phyloP scores from a whole-genome alignment of 2,797 vertebrate species.

The Coregonus sp. region DNA sequence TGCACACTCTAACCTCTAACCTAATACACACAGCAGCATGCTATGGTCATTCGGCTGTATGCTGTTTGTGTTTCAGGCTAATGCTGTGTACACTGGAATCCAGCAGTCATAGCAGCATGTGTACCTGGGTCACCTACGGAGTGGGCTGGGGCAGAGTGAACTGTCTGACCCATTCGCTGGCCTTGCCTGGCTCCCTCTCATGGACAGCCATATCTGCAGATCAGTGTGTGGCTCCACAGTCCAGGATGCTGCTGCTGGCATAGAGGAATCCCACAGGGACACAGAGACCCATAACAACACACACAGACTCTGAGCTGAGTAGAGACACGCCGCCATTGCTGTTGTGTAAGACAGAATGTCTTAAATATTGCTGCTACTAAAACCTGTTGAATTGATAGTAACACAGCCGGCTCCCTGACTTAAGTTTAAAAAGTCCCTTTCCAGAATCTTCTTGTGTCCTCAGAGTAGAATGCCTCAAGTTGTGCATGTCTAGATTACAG shows the following conservation, averaged over 20 bases:
- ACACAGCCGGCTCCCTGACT: neutral
- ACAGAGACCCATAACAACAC: neutral
- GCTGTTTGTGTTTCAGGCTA: neutral
- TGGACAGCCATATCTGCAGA: conserved; percentile 33
- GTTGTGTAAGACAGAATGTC: too few species aligned
- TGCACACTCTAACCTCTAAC: conserved; percentile 39
- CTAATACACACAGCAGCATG: neutral
- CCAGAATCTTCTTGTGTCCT: conserved; percentile 10
- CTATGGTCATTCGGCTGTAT: neutral
- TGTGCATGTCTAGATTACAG: conserved; percentile 39
- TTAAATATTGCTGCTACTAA: neutral
- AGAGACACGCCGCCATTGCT: neutral
- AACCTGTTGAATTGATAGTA: neutral
- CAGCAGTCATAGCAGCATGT: conserved; percentile 10
- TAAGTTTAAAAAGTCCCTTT: neutral
- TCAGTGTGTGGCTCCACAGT: conserved; percentile 19
- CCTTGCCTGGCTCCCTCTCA: neutral
- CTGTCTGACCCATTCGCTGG: conserved; percentile 29
- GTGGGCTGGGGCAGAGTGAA: conserved; percentile 40
- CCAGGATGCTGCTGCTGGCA: neutral
- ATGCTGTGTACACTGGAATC: conserved; percentile 35
- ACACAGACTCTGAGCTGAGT: neutral
- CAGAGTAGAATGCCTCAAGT: conserved; percentile 17
- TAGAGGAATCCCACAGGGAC: neutral
- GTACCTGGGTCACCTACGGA: conserved; percentile 36